Base-by-base conservation (phyloP, 2,797 vertebrate genomes). In the Mormyrops attenuatus region DNA sequence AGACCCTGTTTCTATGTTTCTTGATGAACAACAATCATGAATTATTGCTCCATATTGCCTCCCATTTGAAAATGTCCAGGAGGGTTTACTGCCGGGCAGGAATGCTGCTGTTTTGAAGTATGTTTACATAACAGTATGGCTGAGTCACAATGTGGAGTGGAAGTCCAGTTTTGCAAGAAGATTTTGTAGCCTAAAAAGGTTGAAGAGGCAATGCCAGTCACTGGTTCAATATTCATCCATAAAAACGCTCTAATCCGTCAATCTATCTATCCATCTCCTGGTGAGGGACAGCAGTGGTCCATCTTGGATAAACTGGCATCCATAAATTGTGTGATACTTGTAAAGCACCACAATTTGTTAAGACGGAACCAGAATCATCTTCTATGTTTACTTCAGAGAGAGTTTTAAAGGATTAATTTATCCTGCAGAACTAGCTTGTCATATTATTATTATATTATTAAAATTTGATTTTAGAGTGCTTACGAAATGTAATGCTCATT, bases 331-430 rank as follows among this genome's bases (percentile, higher is more conserved):
- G 20, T 41, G 73, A 44, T 44, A 13, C 38, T 80, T 80, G 41
- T 80, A 80, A 80, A 80, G 38, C 30, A 80, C 17, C 73, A 22
- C 17, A 47, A 44, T 47, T n/a, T 3, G 17, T 82, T 44, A 7
- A 82, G 77, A 82, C 77, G 6, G 41, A 82, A 47, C 38, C 38
- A 47, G 73, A 47, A 47, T 30, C 9, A 22, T 22, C 44, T 52
- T 52, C 49, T 26, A 13, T 49, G 85, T 17, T 52, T 57, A 52
- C 53, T 53, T 87, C 60, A 30, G 15, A 87, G 53, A 13, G 53
- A 87, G 34, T 87, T 87, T 87, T 87, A 38, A 34, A 57, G 50
- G 26, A 34, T 87, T 87, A 38, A 57, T 57, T 60, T 53, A 87
- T 87, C 50, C 53, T n/a, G 26, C 30, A 57, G 47, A 87, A 60